A percentile compares a stretch with the other conserved stretches of the same genome.
Evolutionary conservation across 1,140 invertebrate species (phyloP).

Genomic region (Hycleus phaleratus): DNA sequence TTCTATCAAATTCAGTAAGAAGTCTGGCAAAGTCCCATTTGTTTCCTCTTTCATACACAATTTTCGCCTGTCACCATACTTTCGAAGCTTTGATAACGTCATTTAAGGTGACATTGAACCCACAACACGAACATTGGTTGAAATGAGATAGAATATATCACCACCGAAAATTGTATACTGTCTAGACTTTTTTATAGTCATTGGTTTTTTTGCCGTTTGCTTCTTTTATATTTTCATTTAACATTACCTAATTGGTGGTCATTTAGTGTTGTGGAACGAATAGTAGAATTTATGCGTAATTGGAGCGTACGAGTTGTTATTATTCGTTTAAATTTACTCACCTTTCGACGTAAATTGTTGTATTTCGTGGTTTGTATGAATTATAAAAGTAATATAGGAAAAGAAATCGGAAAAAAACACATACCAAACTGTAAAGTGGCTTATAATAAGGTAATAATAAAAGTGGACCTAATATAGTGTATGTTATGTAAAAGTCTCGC

Average conservation of each 20-base stretch:
- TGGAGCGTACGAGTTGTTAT: too few species aligned
- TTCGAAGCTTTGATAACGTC: slow-evolving; percentile 10
- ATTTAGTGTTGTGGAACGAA: too few species aligned
- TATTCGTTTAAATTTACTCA: too few species aligned
- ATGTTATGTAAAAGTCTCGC: neutral
- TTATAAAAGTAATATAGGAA: neutral
- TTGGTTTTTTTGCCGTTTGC: too few species aligned
- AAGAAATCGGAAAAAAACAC: too few species aligned
- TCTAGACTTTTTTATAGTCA: too few species aligned
- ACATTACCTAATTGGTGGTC: too few species aligned
- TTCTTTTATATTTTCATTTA: too few species aligned
- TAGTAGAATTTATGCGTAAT: too few species aligned
- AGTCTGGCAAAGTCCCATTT: slow-evolving; percentile 16
- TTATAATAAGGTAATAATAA: slow-evolving; percentile 4
- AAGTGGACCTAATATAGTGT: neutral
- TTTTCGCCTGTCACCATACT: slow-evolving; percentile 9
- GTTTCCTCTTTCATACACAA: slow-evolving; percentile 5
- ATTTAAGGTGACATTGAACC: slow-evolving; percentile 10
- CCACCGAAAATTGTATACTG: too few species aligned
- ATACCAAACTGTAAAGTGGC: neutral
- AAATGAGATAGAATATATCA: too few species aligned
- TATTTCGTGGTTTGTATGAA: slow-evolving; percentile 1
- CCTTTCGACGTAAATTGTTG: neutral
- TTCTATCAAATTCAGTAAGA: slow-evolving; percentile 9
- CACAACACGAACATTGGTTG: neutral